phyloP scores from a whole-genome alignment of 2,113 vertebrate genomes.

The Charadrius vociferus region DNA sequence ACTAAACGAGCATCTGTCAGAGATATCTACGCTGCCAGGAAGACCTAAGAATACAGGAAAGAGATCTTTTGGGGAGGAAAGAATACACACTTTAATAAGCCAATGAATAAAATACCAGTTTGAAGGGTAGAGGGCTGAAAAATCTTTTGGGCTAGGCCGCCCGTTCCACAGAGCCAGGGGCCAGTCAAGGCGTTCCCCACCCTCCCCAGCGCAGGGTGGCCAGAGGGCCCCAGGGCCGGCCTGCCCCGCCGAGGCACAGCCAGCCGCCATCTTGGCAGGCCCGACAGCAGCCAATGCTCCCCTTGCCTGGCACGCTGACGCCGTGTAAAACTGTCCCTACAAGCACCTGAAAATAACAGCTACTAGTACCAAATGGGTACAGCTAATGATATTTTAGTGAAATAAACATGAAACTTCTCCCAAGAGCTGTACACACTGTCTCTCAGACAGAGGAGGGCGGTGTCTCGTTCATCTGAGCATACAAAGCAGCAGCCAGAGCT shows the following conservation, averaged over 20 bases:
- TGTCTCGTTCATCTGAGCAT: rapidly evolving
- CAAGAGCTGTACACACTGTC: neutral
- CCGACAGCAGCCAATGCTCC: too few relatives aligned
- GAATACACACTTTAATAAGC: too few relatives aligned
- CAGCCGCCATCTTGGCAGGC: too few relatives aligned
- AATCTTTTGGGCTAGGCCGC: too few relatives aligned
- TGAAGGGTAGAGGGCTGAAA: too few relatives aligned
- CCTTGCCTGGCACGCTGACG: neutral
- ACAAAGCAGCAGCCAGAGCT: neutral
- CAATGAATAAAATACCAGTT: too few relatives aligned
- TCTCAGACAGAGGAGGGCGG: rapidly evolving
- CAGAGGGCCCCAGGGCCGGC: too few relatives aligned
- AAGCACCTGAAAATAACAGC: rapidly evolving
- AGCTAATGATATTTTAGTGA: rapidly evolving
- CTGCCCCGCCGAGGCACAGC: too few relatives aligned
- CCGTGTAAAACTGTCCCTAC: rapidly evolving
- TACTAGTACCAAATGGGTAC: rapidly evolving
- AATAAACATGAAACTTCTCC: neutral
- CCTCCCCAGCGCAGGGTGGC: too few relatives aligned
- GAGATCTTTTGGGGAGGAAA: neutral
- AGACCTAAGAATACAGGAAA: neutral
- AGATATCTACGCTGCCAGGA: neutral
- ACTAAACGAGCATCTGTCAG: neutral
- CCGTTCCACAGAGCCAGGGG: too few relatives aligned
- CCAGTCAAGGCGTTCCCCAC: too few relatives aligned